These are phyloP conservation scores for Bombyx huttoni DNA, from an alignment of 2,888 invertebrate species.

Conservation along the genomic window DNA sequence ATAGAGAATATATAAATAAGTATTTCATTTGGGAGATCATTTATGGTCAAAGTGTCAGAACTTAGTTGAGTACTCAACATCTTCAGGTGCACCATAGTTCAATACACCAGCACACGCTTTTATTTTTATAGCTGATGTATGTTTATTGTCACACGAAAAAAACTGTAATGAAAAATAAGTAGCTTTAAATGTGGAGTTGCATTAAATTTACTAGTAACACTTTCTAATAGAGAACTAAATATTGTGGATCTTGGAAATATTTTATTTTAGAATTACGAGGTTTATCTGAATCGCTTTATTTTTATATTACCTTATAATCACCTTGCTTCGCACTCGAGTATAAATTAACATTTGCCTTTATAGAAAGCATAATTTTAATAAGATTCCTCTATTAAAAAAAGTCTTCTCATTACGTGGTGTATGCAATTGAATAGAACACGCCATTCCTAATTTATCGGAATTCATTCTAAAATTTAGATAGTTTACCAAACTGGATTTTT, in stretches of 20 bases:
- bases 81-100: slow-evolving; percentile 63
- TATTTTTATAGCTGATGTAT: slow-evolving; percentile 5
- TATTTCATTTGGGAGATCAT: slow-evolving; percentile 68
- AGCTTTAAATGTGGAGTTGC: neutral
- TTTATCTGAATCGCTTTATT: neutral
- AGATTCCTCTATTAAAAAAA: slow-evolving; percentile 29
- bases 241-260: too few species aligned
- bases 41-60: slow-evolving; percentile 45
- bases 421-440: slow-evolving; percentile 20
- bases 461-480: slow-evolving; percentile 28
- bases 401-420: slow-evolving; percentile 23
- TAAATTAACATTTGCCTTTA: slow-evolving; percentile 52
- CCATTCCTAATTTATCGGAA: slow-evolving; percentile 17
- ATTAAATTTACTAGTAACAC: neutral
- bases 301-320: slow-evolving; percentile 44
- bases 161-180: slow-evolving; percentile 1
- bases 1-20: slow-evolving; percentile 68
- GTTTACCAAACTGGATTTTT: slow-evolving; percentile 27
- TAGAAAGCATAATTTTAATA: slow-evolving; percentile 61
- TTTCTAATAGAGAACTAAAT: too few species aligned
- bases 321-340: slow-evolving; percentile 49
- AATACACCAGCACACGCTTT: slow-evolving; percentile 21
- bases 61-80: slow-evolving; percentile 45
- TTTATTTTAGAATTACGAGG: too few species aligned
- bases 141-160: neutral